Percentiles rank a stretch among this genome's conserved stretches.
Evolutionary conservation across 2,888 invertebrate genomes (phyloP).

Genomic region (Ichneumoninae sp.): DNA sequence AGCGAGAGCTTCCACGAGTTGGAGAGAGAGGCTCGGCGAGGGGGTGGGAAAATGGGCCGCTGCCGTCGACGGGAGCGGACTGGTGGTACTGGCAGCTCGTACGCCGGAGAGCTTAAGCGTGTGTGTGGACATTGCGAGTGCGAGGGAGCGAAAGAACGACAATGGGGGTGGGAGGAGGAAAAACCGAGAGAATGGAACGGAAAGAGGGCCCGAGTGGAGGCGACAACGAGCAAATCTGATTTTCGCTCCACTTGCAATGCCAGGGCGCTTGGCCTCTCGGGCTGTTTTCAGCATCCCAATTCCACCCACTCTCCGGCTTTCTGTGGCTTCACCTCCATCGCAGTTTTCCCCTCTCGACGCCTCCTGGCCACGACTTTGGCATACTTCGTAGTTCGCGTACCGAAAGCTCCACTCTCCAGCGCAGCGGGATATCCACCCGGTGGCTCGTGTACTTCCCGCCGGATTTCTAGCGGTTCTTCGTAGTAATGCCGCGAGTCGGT

Average conservation of each 20-base stretch:
- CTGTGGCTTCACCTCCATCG: slow-evolving; percentile 3
- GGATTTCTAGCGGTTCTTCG: background rate
- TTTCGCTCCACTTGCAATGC: slow-evolving; percentile 82
- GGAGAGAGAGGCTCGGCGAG: slow-evolving; percentile 64
- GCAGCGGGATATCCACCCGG: slow-evolving; percentile 6
- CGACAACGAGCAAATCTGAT: slow-evolving; percentile 84
- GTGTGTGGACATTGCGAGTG: slow-evolving; percentile 39
- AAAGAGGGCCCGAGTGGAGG: slow-evolving; percentile 74
- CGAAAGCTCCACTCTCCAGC: slow-evolving; percentile 63
- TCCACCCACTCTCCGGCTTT: slow-evolving; percentile 16
- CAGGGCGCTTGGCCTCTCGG: slow-evolving; percentile 60
- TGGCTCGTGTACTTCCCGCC: slow-evolving; percentile 24
- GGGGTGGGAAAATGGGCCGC: slow-evolving; percentile 61
- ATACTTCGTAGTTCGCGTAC: slow-evolving; percentile 78
- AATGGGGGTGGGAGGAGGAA: slow-evolving; percentile 59
- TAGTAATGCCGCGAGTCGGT: background rate
- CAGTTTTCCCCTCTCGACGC: slow-evolving; percentile 34
- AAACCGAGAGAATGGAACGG: slow-evolving; percentile 63
- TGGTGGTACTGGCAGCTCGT: slow-evolving; percentile 58
- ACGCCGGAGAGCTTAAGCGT: slow-evolving; percentile 48
- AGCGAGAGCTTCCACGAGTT: slow-evolving; percentile 54
- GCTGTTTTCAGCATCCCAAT: slow-evolving; percentile 53
- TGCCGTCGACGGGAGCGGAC: slow-evolving; percentile 38
- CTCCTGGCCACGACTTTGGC: slow-evolving; percentile 78
- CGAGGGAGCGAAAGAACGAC: slow-evolving; percentile 64